Conservation (phyloP, 1,140 invertebrate species). For the Drosophila eugracilis region DNA sequence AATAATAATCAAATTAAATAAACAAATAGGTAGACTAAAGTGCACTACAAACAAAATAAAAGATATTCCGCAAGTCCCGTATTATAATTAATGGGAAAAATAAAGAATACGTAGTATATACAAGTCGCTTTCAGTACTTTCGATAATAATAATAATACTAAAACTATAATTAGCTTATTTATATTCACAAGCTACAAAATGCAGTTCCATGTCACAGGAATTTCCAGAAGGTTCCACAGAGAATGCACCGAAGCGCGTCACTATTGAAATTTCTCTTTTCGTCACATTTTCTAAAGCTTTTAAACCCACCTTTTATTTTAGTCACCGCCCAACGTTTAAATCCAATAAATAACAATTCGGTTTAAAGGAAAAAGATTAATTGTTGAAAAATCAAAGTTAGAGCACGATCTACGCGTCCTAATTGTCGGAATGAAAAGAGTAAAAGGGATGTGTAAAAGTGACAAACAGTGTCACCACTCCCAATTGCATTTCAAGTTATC, state of each 20-base stretch:
- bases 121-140: no score
- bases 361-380: neutral
- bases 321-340: constrained; percentile 25
- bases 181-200: no score
- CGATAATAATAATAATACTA: no score
- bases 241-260: constrained; percentile 15
- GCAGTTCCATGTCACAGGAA: no score
- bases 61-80: no score
- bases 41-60: constrained; percentile 25
- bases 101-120: no score
- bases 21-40: constrained; percentile 36
- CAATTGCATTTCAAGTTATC: neutral
- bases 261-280: constrained; percentile 10
- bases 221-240: constrained; percentile 24
- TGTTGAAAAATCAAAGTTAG: constrained; percentile 1
- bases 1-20: constrained; percentile 36
- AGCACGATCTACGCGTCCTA: constrained; percentile 1
- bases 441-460: constrained; percentile 24
- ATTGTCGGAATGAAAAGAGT: neutral
- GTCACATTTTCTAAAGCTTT: neutral
- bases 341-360: neutral
- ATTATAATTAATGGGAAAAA: neutral
- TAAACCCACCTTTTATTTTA: constrained; percentile 14
- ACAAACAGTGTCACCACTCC: constrained; percentile 28
- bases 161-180: no score